phyloP scores from a whole-genome alignment of 2,888 invertebrate genomes.

The Hybos culiciformis region DNA sequence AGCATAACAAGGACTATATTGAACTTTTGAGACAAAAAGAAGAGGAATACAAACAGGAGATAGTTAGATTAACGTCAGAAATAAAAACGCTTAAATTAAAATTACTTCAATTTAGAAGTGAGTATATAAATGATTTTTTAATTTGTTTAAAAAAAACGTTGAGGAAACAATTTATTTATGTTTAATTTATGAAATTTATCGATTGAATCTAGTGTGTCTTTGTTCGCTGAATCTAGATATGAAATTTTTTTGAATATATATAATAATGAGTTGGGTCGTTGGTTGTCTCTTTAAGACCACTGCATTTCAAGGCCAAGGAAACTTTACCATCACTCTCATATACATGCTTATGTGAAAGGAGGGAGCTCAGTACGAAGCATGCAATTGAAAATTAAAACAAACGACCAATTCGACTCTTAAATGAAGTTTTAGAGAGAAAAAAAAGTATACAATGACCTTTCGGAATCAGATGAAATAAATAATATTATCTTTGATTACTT shows the following conservation, averaged over 20 bases:
- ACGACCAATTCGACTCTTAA: no score
- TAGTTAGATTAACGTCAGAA: constrained; percentile 47
- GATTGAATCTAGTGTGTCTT: not conserved
- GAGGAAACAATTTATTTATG: not conserved
- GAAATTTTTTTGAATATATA: not conserved
- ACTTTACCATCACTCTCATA: no score
- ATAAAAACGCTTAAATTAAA: constrained; percentile 46
- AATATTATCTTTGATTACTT: no score
- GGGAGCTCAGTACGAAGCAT: no score
- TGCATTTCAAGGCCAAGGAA: no score
- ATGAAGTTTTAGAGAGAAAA: no score
- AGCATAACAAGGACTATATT: constrained; percentile 33
- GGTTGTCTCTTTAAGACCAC: no score
- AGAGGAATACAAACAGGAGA: constrained; percentile 45
- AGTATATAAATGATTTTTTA: constrained; percentile 15
- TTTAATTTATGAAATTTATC: not conserved
- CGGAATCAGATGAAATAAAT: no score
- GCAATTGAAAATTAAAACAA: no score
- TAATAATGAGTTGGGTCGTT: no score
- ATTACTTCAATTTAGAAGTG: constrained; percentile 43
- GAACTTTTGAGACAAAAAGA: constrained; percentile 44
- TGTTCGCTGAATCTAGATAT: not conserved
- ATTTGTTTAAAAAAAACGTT: not conserved
- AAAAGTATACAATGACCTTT: no score
- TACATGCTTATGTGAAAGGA: no score